Conservation (phyloP, 2,888 invertebrate genomes). For the Proisotoma minuta region DNA sequence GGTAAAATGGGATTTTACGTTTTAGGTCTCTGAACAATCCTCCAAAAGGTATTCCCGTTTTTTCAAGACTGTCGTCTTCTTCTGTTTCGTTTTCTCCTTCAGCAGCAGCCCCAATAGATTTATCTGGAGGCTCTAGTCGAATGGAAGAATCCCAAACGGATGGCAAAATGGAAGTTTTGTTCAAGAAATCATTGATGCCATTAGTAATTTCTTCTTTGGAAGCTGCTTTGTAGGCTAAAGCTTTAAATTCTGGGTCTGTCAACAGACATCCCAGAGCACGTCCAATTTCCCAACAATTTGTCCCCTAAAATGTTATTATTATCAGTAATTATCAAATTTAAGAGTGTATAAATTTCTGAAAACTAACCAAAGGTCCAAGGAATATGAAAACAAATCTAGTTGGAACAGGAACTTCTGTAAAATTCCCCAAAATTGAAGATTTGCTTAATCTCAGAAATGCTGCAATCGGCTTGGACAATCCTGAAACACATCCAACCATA, state of each 20-base stretch:
- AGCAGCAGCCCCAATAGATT: constrained; percentile 1
- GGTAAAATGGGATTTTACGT: constrained; percentile 53
- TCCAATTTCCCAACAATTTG: constrained; percentile 37
- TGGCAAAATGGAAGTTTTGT: constrained; percentile 46
- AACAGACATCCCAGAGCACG: constrained; percentile 50
- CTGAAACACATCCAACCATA: constrained; percentile 57
- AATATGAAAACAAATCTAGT: constrained; percentile 54
- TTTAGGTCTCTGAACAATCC: constrained; percentile 56
- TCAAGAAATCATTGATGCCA: constrained; percentile 47
- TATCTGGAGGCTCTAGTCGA: constrained; percentile 33
- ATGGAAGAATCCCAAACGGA: constrained; percentile 40
- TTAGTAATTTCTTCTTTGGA: constrained; percentile 45
- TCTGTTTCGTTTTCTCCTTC: constrained; percentile 3
- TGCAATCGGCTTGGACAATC: constrained; percentile 55
- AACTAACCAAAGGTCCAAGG: background rate
- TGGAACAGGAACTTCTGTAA: constrained; percentile 57
- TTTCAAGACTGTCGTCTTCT: constrained; percentile 29
- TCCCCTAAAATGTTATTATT: constrained; percentile 52
- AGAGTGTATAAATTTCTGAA: too few relatives aligned
- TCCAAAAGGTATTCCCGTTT: constrained; percentile 52
- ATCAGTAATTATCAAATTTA: background rate
- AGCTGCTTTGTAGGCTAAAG: constrained; percentile 43
- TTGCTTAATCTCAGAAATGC: constrained; percentile 56
- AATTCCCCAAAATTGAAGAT: constrained; percentile 54
- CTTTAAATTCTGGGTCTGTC: constrained; percentile 49